Percentiles rank a stretch among this genome's conserved stretches.
These are phyloP conservation scores for Microcebus ravelobensis DNA, from an alignment of 2,113 vertebrate genomes.

Conservation along the genomic window DNA sequence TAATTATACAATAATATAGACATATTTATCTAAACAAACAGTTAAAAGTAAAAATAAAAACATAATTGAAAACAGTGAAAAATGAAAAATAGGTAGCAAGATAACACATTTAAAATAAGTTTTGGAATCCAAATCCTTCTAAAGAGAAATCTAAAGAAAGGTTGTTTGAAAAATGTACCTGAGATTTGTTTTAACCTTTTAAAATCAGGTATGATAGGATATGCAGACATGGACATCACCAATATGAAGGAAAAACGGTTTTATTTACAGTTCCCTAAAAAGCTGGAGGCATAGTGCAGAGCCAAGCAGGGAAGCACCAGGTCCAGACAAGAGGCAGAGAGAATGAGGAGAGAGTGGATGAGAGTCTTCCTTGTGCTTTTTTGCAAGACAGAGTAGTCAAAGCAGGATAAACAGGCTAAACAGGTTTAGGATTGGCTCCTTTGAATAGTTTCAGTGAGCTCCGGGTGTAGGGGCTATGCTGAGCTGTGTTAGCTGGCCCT, in stretches of 20 bases:
- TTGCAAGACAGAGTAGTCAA: background rate
- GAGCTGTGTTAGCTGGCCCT: background rate
- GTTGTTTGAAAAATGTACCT: background rate
- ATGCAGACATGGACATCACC: background rate
- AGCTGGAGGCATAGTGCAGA: too few species aligned
- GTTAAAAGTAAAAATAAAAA: background rate
- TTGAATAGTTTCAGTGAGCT: background rate
- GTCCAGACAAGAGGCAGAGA: background rate
- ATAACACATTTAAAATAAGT: background rate
- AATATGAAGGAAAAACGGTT: background rate
- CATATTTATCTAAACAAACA: background rate
- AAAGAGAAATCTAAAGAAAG: background rate
- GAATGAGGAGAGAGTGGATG: too few species aligned
- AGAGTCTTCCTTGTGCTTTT: background rate
- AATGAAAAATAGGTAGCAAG: background rate
- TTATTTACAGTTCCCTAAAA: background rate
- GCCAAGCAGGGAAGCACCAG: background rate
- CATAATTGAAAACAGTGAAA: background rate
- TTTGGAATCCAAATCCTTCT: background rate
- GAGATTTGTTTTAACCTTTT: background rate
- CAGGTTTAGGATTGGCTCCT: background rate
- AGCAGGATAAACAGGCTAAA: background rate
- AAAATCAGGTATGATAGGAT: too few species aligned
- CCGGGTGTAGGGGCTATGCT: background rate
- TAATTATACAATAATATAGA: background rate